phyloP scores from a whole-genome alignment of 2,797 vertebrate genomes.

The Pseudochromis fuscus region DNA sequence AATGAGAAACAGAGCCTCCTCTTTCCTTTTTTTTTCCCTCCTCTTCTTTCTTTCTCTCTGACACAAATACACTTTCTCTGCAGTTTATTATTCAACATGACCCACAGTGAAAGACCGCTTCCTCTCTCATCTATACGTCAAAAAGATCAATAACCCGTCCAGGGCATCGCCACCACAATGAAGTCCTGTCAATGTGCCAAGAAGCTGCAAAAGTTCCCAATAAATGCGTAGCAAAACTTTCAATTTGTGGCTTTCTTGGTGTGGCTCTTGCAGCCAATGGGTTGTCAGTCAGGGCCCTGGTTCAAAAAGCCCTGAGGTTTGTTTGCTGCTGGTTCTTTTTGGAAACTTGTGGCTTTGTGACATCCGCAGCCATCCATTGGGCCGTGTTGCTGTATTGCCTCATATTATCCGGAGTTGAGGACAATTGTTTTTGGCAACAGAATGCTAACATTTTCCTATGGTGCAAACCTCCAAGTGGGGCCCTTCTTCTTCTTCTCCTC shows the following conservation, averaged over 20 bases:
- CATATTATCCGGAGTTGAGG: slow-evolving; percentile 86
- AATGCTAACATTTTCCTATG: slow-evolving; percentile 83
- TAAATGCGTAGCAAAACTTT: slow-evolving; percentile 87
- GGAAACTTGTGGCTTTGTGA: slow-evolving; percentile 88
- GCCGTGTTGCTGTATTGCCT: slow-evolving; percentile 84
- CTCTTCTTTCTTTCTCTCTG: slow-evolving; percentile 26
- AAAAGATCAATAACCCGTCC: slow-evolving; percentile 76
- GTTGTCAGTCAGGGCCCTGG: slow-evolving; percentile 82
- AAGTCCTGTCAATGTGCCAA: slow-evolving; percentile 75
- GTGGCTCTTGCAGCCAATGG: slow-evolving; percentile 82
- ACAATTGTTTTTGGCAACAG: slow-evolving; percentile 87
- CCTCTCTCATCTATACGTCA: slow-evolving; percentile 76
- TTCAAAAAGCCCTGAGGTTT: slow-evolving; percentile 86
- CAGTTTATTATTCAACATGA: slow-evolving; percentile 74
- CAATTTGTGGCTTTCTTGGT: slow-evolving; percentile 87
- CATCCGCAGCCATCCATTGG: slow-evolving; percentile 86
- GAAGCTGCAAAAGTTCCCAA: slow-evolving; percentile 83
- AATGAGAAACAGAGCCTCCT: slow-evolving; percentile 65
- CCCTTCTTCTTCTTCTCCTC: slow-evolving; percentile 69
- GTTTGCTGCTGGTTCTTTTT: slow-evolving; percentile 87
- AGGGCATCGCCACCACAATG: slow-evolving; percentile 74
- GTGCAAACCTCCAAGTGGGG: slow-evolving; percentile 79
- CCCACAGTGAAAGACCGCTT: slow-evolving; percentile 59
- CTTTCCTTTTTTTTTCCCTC: slow-evolving; percentile 27
- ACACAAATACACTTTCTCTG: slow-evolving; percentile 65